These are phyloP conservation scores for Silurus asotus DNA, from an alignment of 2,113 vertebrate genomes.

Conservation along the genomic window DNA sequence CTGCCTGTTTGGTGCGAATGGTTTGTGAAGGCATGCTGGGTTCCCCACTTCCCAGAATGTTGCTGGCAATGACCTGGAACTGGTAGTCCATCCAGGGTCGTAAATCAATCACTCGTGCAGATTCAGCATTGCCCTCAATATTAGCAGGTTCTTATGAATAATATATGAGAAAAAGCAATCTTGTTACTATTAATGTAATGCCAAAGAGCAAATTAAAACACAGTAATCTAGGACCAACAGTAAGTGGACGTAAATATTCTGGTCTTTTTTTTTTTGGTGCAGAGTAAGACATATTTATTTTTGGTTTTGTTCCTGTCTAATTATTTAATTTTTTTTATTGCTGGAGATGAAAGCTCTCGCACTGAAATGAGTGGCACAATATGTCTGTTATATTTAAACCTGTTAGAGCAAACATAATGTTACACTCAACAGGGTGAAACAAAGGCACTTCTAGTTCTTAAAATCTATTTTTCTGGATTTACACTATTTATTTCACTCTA, in stretches of 20 bases:
- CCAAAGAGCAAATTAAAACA: background rate
- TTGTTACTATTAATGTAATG: conserved; percentile 1
- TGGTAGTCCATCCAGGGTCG: conserved; percentile 96
- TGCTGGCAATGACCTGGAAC: conserved; percentile 91
- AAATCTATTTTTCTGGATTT: background rate
- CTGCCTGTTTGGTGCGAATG: conserved; percentile 89
- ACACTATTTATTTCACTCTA: background rate
- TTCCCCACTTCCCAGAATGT: conserved; percentile 91
- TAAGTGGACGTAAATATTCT: background rate
- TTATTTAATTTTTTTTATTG: background rate
- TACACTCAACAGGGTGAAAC: background rate
- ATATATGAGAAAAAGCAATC: background rate
- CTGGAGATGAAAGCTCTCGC: background rate
- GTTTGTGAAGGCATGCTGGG: conserved; percentile 86
- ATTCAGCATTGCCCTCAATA: conserved; percentile 92
- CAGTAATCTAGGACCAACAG: background rate
- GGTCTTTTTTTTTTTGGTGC: background rate
- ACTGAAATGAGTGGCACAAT: background rate
- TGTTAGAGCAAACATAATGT: background rate
- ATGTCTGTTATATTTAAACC: background rate
- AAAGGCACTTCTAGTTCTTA: background rate
- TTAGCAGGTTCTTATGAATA: conserved; percentile 79
- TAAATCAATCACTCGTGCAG: conserved; percentile 82
- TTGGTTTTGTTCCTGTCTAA: background rate
- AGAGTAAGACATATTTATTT: background rate